A percentile compares a stretch with the other conserved stretches of the same genome.
Conservation (phyloP, 2,888 invertebrate genomes). For the Noctua fimbriata region DNA sequence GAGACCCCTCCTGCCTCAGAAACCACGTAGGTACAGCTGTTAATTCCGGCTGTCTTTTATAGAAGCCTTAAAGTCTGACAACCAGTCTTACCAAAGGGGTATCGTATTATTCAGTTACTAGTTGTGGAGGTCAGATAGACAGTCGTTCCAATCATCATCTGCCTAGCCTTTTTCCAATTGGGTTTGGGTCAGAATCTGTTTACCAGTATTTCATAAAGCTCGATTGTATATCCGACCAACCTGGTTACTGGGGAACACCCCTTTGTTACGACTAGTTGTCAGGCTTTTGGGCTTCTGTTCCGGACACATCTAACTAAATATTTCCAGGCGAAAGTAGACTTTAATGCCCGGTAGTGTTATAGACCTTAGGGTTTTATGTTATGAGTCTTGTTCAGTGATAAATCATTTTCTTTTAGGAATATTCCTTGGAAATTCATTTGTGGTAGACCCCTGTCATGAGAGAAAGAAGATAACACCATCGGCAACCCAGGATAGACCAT, state of each 20-base stretch:
- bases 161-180: no score
- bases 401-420: background rate
- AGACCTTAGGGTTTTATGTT: slow-evolving; percentile 5
- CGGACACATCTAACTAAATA: background rate
- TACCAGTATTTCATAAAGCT: no score
- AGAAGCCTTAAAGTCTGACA: background rate
- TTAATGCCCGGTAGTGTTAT: background rate
- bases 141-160: background rate
- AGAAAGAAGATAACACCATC: background rate
- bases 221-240: no score
- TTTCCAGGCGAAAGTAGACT: background rate
- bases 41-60: no score
- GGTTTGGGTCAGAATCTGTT: no score
- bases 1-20: no score
- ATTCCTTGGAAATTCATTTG: background rate
- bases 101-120: background rate
- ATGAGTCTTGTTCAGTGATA: background rate
- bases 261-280: background rate
- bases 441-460: background rate
- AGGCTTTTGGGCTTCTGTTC: background rate
- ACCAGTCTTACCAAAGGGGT: background rate
- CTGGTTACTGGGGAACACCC: background rate
- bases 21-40: no score
- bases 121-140: background rate
- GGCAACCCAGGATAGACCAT: background rate